Percentiles rank a stretch among this genome's conserved stretches.
These are phyloP conservation scores for Scopus umbretta DNA, from an alignment of 2,113 vertebrate species.

Conservation along the genomic window DNA sequence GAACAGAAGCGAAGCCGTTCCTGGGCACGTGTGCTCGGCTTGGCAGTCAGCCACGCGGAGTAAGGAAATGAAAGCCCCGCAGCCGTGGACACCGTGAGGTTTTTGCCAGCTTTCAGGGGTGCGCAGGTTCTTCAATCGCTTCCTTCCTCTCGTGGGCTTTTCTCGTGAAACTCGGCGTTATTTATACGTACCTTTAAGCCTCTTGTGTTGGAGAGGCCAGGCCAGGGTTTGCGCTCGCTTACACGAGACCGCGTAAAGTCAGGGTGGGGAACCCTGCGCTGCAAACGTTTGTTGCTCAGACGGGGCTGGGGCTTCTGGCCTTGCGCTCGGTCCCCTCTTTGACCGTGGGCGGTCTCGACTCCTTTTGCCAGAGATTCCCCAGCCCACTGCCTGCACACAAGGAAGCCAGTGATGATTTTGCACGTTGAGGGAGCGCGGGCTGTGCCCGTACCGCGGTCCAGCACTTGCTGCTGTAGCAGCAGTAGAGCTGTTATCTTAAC, in stretches of 20 bases:
- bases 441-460: neutral
- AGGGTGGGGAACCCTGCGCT: neutral
- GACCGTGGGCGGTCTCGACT: rapidly evolving
- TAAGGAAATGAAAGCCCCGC: neutral
- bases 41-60: neutral
- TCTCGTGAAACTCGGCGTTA: neutral
- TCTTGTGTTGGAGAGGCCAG: neutral
- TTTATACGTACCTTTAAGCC: neutral
- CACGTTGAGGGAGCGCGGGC: neutral
- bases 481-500: neutral
- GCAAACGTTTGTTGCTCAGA: too few species aligned
- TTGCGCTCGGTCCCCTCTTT: neutral
- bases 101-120: neutral
- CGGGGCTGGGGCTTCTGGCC: neutral
- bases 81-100: neutral
- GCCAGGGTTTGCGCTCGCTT: neutral
- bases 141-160: neutral
- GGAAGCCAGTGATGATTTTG: neutral
- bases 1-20: neutral
- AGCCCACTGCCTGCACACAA: rapidly evolving
- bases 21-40: rapidly evolving
- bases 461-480: neutral
- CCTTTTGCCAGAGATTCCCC: neutral
- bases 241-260: neutral
- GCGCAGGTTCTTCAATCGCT: neutral